phyloP scores from a whole-genome alignment of 2,113 vertebrate genomes.

The Hyperoodon ampullatus region DNA sequence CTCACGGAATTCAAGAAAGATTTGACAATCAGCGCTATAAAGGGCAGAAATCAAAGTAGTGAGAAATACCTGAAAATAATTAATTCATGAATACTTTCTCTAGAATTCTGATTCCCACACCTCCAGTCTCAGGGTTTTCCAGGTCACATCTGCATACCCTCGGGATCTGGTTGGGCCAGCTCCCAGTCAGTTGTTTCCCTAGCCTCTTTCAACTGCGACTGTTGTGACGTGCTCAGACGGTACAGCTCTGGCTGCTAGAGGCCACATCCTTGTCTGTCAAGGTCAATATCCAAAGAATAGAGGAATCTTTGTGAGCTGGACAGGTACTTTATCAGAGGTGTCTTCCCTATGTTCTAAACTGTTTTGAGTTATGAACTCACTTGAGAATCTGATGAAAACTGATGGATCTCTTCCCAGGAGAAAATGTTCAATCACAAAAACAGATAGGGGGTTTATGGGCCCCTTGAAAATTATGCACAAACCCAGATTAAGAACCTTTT shows the following conservation, averaged over 20 bases:
- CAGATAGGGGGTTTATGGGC: background rate
- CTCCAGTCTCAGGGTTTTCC: background rate
- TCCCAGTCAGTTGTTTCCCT: background rate
- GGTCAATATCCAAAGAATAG: background rate
- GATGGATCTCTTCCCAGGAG: background rate
- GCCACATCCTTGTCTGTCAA: background rate
- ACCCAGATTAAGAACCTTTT: background rate
- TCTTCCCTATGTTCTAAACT: background rate
- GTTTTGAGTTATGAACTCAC: background rate
- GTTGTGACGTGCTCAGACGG: background rate
- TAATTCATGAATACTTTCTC: background rate
- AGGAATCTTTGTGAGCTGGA: background rate
- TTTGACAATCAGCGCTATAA: background rate
- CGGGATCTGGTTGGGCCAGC: background rate
- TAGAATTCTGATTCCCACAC: slow-evolving; percentile 10
- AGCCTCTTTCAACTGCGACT: background rate
- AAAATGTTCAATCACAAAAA: background rate
- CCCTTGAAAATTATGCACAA: background rate
- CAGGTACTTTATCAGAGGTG: background rate
- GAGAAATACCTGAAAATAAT: background rate
- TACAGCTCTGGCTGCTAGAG: background rate
- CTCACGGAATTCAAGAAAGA: background rate
- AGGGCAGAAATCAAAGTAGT: background rate
- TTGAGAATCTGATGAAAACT: background rate
- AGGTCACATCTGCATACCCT: background rate